Conservation (phyloP, 2,888 invertebrate genomes). For the Polyploca ridens region DNA sequence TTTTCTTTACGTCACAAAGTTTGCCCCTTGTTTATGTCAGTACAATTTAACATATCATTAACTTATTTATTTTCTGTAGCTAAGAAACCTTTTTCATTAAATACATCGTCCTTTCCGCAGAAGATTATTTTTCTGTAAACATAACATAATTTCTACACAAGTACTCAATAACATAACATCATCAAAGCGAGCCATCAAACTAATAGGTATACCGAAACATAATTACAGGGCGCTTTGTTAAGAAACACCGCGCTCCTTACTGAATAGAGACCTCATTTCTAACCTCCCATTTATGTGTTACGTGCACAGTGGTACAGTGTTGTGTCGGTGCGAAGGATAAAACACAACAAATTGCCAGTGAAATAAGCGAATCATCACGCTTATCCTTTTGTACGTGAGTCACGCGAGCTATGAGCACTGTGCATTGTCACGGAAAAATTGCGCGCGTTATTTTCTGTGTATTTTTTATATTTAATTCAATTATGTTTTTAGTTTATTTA, state of each 20-base stretch:
- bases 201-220: conserved; percentile 4
- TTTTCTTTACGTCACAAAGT: too few species aligned
- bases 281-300: conserved; percentile 1
- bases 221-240: conserved; percentile 22
- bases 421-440: conserved; percentile 41
- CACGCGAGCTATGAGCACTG: conserved; percentile 37
- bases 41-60: too few species aligned
- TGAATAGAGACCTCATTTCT: conserved; percentile 28
- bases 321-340: conserved; percentile 32
- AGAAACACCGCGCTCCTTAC: conserved; percentile 28
- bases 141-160: background rate
- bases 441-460: conserved; percentile 20
- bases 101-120: background rate
- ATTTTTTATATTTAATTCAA: background rate
- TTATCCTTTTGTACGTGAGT: conserved; percentile 44
- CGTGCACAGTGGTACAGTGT: conserved; percentile 20
- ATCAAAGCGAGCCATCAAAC: conserved; percentile 3
- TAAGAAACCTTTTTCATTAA: background rate
- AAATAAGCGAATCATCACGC: conserved; percentile 48
- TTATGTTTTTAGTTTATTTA: background rate
- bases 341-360: conserved; percentile 47
- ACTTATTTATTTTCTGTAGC: too few species aligned
- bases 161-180: background rate
- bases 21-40: too few species aligned
- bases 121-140: background rate